Evolutionary conservation across 2,888 invertebrate species (phyloP).

Genomic region (Drosophila maculinotata): DNA sequence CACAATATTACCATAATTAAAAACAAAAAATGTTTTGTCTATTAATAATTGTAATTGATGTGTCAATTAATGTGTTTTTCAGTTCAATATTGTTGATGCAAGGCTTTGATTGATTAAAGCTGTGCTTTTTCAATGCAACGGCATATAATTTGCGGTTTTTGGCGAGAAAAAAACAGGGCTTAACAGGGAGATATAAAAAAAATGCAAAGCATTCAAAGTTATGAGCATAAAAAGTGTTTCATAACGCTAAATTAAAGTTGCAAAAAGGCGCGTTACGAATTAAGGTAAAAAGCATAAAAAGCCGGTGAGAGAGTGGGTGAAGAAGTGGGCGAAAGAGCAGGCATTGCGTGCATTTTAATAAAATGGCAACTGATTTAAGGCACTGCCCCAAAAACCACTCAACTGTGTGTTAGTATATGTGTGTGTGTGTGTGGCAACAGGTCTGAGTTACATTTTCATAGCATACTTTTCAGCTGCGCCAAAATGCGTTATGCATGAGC

Average conservation of each 20-base stretch:
- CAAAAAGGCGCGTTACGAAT: conserved; percentile 22
- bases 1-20: too few species aligned
- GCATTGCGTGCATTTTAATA: conserved; percentile 69
- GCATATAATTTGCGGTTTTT: not conserved
- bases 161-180: not conserved
- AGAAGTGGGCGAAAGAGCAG: not conserved
- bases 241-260: conserved; percentile 57
- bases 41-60: conserved; percentile 22
- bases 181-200: too few species aligned
- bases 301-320: not conserved
- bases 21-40: conserved; percentile 1
- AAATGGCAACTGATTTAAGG: conserved; percentile 76
- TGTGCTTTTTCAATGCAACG: not conserved
- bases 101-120: conserved; percentile 1
- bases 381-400: conserved; percentile 36
- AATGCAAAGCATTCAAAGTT: conserved; percentile 4
- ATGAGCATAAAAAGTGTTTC: conserved; percentile 44
- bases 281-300: conserved; percentile 20
- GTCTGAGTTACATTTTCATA: conserved; percentile 75
- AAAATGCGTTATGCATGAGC: conserved; percentile 79
- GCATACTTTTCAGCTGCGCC: conserved; percentile 74
- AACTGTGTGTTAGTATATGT: conserved; percentile 18
- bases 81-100: conserved; percentile 1
- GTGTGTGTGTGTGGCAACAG: conserved; percentile 63
- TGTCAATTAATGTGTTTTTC: conserved; percentile 13